Percentiles rank a stretch among this genome's conserved stretches.
phyloP scores from a whole-genome alignment of 92 coral and sea anemone genomes.

The Palythoa grandiflora region DNA sequence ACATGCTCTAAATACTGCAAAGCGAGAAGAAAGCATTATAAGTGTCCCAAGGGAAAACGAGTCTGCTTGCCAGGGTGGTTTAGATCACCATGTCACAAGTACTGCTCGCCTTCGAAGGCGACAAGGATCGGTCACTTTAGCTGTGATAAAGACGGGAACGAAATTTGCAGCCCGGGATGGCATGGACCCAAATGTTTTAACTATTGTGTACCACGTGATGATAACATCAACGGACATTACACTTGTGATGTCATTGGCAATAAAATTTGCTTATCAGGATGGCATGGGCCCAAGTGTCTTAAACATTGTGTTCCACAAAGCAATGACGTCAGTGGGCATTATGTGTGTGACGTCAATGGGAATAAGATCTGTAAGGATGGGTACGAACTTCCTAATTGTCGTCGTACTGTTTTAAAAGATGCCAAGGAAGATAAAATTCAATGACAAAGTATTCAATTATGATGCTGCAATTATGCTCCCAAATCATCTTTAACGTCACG shows the following conservation, averaged over 20 bases:
- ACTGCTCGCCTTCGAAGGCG: slow-evolving; percentile 53
- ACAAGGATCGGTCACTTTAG: slow-evolving; percentile 52
- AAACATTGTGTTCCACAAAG: slow-evolving; percentile 50
- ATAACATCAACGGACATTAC: slow-evolving; percentile 63
- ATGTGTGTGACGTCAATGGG: slow-evolving; percentile 58
- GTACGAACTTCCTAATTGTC: slow-evolving; percentile 9
- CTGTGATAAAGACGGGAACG: slow-evolving; percentile 58
- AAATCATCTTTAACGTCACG: too few relatives aligned
- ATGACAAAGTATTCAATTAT: too few relatives aligned
- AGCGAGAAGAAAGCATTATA: slow-evolving; percentile 52
- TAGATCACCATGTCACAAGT: slow-evolving; percentile 45
- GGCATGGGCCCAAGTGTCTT: slow-evolving; percentile 65
- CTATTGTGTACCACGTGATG: slow-evolving; percentile 46
- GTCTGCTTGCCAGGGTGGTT: slow-evolving; percentile 57
- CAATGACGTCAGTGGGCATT: slow-evolving; percentile 60
- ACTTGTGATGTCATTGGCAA: slow-evolving; percentile 58
- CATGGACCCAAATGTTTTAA: slow-evolving; percentile 57
- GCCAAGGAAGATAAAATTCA: neutral
- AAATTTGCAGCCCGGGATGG: slow-evolving; percentile 67
- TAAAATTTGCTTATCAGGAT: slow-evolving; percentile 55
- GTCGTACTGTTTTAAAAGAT: neutral
- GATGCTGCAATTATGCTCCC: too few relatives aligned
- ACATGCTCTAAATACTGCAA: slow-evolving; percentile 59
- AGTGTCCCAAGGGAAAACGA: slow-evolving; percentile 51
- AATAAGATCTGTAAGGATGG: slow-evolving; percentile 30